These are phyloP conservation scores for Drosophila pegasa DNA, from an alignment of 2,888 invertebrate species.

Conservation along the genomic window DNA sequence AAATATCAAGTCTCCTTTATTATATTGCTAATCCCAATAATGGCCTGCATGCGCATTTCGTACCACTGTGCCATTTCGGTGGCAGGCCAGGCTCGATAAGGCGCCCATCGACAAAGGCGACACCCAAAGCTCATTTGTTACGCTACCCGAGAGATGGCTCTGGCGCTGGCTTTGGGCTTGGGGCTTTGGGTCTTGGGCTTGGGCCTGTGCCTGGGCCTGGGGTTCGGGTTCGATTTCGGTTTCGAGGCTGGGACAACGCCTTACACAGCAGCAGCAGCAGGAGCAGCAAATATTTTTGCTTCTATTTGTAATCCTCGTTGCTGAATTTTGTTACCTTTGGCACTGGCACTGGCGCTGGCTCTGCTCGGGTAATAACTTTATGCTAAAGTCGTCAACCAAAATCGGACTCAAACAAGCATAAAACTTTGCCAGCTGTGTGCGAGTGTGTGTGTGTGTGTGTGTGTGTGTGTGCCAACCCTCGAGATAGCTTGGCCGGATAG, in stretches of 20 bases:
- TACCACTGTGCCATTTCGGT: conserved; percentile 36
- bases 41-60: too few species aligned
- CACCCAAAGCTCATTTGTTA: conserved; percentile 56
- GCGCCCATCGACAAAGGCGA: conserved; percentile 50
- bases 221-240: background rate
- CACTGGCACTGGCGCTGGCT: conserved; percentile 15
- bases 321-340: conserved; percentile 58
- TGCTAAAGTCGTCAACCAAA: conserved; percentile 59
- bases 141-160: conserved; percentile 32
- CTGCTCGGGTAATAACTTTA: conserved; percentile 61
- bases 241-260: conserved; percentile 23
- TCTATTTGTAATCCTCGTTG: conserved; percentile 59
- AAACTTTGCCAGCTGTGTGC: conserved; percentile 61
- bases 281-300: conserved; percentile 54
- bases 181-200: background rate
- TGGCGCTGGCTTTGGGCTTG: conserved; percentile 5
- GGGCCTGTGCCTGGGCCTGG: too few species aligned
- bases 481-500: conserved; percentile 34
- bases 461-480: conserved; percentile 53
- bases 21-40: too few species aligned
- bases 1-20: too few species aligned
- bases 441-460: conserved; percentile 24
- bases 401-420: conserved; percentile 68
- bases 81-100: conserved; percentile 40
- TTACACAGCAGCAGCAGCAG: conserved; percentile 43